A percentile compares a stretch with the other conserved stretches of the same genome.
phyloP scores from a whole-genome alignment of 1,140 invertebrate genomes.

The Drosophila parvula region DNA sequence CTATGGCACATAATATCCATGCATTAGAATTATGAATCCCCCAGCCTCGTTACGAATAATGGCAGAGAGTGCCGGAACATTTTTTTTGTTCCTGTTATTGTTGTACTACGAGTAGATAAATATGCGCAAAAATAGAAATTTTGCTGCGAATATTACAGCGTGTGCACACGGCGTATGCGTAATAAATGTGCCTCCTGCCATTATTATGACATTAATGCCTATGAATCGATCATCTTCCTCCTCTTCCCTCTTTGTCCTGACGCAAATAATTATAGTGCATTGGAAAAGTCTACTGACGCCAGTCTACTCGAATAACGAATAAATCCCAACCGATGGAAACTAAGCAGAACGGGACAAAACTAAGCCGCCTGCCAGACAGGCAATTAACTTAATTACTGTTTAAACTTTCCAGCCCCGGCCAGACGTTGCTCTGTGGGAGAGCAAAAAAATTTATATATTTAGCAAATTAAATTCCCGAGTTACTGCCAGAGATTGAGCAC shows the following conservation, averaged over 20 bases:
- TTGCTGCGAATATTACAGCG: constrained; percentile 30
- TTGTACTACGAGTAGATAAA: constrained; percentile 54
- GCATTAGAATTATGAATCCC: constrained; percentile 77
- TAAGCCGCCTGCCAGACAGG: constrained; percentile 23
- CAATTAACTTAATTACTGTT: constrained; percentile 72
- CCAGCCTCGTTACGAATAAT: constrained; percentile 55
- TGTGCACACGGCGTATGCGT: constrained; percentile 75
- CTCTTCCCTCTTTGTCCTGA: not conserved
- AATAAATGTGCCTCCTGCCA: constrained; percentile 64
- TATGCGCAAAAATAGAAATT: constrained; percentile 59
- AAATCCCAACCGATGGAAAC: constrained; percentile 1
- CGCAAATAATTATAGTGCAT: constrained; percentile 43
- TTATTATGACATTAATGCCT: constrained; percentile 73
- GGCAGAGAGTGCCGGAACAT: constrained; percentile 41
- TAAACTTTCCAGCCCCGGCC: constrained; percentile 31
- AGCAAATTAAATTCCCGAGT: constrained; percentile 50
- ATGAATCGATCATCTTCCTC: constrained; percentile 59
- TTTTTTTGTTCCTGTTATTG: constrained; percentile 29
- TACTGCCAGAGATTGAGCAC: constrained; percentile 38
- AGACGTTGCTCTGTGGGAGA: not conserved
- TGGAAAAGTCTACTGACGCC: not conserved
- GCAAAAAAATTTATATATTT: constrained; percentile 29
- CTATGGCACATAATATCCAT: constrained; percentile 74
- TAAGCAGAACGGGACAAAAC: constrained; percentile 13
- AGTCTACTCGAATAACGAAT: not conserved